Evolutionary conservation across 2,113 vertebrate genomes (phyloP).

Genomic region (Piprites chloris): DNA sequence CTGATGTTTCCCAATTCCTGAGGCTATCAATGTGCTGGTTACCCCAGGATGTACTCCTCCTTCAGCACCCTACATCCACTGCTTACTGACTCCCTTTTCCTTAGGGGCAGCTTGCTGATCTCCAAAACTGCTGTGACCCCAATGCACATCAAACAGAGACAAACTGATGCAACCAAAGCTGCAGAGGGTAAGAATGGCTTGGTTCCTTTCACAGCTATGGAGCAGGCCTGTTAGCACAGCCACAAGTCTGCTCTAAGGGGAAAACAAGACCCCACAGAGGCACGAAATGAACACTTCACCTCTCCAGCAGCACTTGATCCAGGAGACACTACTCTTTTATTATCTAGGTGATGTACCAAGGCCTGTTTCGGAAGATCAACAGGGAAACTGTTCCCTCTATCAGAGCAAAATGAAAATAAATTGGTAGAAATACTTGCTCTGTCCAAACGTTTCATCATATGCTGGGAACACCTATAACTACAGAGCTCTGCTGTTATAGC

Average conservation of each 20-base stretch:
- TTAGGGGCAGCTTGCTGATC: not conserved
- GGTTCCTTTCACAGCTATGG: constrained; percentile 43
- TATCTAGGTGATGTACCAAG: not conserved
- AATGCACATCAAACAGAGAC: not conserved
- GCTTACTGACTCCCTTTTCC: not conserved
- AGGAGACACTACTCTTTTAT: not conserved
- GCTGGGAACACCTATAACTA: not conserved
- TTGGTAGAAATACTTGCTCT: not conserved
- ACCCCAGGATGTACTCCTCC: not conserved
- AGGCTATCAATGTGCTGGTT: not conserved
- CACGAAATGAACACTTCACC: not conserved
- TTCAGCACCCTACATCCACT: not conserved
- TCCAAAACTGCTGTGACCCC: not conserved
- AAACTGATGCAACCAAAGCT: not conserved
- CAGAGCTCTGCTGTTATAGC: not conserved
- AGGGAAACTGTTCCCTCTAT: not conserved
- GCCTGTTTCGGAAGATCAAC: not conserved
- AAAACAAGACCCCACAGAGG: not conserved
- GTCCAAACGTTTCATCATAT: not conserved
- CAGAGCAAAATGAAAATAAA: not conserved
- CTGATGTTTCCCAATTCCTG: not conserved
- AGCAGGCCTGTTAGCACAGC: not conserved
- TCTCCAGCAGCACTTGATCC: not conserved
- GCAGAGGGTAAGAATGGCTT: constrained; percentile 32
- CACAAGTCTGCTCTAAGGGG: not conserved